Percentiles rank a stretch among this genome's conserved stretches.
Evolutionary conservation across 2,113 vertebrate species (phyloP).

Genomic region (Electrona antarctica): DNA sequence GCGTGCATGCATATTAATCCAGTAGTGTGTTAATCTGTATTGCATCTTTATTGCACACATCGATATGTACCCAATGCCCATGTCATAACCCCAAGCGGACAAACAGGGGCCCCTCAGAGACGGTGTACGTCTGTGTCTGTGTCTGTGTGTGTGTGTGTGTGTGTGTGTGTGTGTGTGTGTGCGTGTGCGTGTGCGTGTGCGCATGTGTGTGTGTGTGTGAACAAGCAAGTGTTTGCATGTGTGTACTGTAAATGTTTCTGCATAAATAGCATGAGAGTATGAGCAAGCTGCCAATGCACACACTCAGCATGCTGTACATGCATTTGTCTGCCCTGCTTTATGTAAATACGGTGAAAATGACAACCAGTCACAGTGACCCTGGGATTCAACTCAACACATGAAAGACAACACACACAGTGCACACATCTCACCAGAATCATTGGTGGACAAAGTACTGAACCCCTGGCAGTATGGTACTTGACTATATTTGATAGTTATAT

Average conservation of each 20-base stretch:
- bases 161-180: slow-evolving; percentile 1
- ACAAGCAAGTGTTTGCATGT: not conserved
- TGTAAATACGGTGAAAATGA: not conserved
- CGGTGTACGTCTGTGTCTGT: slow-evolving; percentile 17
- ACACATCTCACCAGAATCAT: too few species aligned
- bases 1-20: not conserved
- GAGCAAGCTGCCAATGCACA: not conserved
- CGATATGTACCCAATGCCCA: not conserved
- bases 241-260: not conserved
- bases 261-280: not conserved
- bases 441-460: too few species aligned
- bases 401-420: not conserved
- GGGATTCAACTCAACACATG: not conserved
- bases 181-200: slow-evolving; percentile 1
- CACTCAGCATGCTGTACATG: not conserved
- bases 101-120: not conserved
- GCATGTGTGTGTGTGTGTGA: not conserved
- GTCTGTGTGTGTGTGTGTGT: slow-evolving; percentile 5
- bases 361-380: not conserved
- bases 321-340: not conserved
- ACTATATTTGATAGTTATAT: too few species aligned
- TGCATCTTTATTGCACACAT: not conserved
- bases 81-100: not conserved
- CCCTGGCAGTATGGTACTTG: too few species aligned
- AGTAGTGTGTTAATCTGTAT: not conserved